phyloP scores from a whole-genome alignment of 2,797 vertebrate genomes.

The Scolopax bukidnonensis region DNA sequence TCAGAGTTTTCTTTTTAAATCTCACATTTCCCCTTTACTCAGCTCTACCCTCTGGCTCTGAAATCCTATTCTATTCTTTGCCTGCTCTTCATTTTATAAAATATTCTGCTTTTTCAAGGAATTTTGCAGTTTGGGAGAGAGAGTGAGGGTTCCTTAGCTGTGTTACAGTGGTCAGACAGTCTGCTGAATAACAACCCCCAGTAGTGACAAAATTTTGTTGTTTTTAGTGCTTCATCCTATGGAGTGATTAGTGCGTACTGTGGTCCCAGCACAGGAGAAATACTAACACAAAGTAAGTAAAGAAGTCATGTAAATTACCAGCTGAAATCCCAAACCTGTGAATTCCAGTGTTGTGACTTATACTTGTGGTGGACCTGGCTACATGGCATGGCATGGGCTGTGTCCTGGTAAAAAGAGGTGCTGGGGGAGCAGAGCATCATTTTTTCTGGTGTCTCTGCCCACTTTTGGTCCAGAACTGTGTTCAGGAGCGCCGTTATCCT shows the following conservation, averaged over 20 bases:
- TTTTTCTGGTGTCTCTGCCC: neutral
- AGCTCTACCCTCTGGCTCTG: neutral
- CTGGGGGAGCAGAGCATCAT: neutral
- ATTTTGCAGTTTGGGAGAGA: neutral
- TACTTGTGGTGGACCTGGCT: neutral
- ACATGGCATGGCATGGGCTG: accelerated
- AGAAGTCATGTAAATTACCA: neutral
- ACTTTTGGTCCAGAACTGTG: neutral
- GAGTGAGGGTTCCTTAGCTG: neutral
- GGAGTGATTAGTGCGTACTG: neutral
- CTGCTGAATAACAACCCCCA: neutral
- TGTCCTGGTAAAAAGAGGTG: neutral
- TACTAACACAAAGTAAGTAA: neutral
- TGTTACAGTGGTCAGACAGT: accelerated
- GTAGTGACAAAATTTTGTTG: neutral
- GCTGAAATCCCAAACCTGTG: neutral
- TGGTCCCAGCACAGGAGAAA: neutral
- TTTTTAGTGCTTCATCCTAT: neutral
- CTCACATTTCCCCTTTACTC: neutral
- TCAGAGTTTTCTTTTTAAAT: neutral
- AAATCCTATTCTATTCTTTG: neutral
- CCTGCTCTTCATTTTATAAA: neutral
- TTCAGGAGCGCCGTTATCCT: neutral
- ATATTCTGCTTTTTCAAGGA: neutral
- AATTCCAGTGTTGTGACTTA: neutral